Evolutionary conservation across 2,797 vertebrate genomes (phyloP).

Genomic region (Manis pentadactyla): DNA sequence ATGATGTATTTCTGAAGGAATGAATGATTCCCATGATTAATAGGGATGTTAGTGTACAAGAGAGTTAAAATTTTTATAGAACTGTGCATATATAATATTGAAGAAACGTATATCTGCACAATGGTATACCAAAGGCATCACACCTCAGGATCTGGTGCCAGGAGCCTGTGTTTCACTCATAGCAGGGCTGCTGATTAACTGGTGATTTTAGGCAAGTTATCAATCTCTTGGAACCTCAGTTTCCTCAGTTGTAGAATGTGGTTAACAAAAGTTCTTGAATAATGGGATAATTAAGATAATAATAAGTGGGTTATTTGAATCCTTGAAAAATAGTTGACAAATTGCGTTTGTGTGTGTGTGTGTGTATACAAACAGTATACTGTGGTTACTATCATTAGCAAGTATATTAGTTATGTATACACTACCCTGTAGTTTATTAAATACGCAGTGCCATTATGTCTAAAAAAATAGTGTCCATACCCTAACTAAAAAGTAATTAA

Average conservation of each 20-base stretch:
- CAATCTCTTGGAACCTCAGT: not conserved
- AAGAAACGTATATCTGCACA: not conserved
- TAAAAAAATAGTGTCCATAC: too few species aligned
- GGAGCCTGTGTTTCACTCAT: not conserved
- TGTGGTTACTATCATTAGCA: not conserved
- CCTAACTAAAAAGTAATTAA: too few species aligned
- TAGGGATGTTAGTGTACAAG: not conserved
- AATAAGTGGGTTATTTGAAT: not conserved
- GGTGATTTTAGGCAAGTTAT: not conserved
- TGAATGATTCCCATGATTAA: not conserved
- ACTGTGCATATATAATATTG: not conserved
- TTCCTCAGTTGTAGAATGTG: not conserved
- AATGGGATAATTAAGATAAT: not conserved
- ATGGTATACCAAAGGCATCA: not conserved
- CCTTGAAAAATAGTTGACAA: not conserved
- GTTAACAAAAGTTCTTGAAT: not conserved
- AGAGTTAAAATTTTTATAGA: not conserved
- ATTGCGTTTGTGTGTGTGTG: too few species aligned
- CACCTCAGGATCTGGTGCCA: not conserved
- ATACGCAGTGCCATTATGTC: too few species aligned
- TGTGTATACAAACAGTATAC: not conserved
- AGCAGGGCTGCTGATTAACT: not conserved
- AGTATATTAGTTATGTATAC: not conserved
- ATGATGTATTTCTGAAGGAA: not conserved
- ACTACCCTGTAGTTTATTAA: too few species aligned